Evolutionary conservation across 2,113 vertebrate genomes (phyloP).

Genomic region (Spermophilus dauricus): DNA sequence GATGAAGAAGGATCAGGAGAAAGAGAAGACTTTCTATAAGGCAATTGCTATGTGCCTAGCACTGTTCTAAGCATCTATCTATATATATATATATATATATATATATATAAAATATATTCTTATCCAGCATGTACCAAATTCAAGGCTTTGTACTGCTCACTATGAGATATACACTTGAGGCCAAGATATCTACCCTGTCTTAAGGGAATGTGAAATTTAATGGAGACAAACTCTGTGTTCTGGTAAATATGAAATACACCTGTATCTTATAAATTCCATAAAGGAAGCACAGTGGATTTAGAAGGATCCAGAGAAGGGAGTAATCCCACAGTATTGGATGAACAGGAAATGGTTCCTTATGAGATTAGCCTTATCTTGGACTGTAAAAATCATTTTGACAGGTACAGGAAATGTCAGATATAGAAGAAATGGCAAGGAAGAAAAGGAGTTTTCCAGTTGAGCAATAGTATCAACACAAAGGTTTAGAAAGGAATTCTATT

Average conservation of each 20-base stretch:
- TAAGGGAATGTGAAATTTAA: slow-evolving; percentile 31
- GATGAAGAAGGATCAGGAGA: background rate
- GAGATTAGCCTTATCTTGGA: background rate
- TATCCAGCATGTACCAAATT: background rate
- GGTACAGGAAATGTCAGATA: background rate
- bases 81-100: no score
- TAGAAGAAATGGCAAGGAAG: background rate
- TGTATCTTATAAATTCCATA: background rate
- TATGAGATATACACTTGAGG: background rate
- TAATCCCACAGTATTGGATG: background rate
- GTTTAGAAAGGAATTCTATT: background rate
- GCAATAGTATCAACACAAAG: background rate
- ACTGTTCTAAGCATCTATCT: background rate
- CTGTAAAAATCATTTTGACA: slow-evolving; percentile 4
- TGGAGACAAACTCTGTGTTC: background rate
- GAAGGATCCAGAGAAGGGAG: background rate
- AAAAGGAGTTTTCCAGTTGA: background rate
- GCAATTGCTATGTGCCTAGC: background rate
- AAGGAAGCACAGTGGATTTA: background rate
- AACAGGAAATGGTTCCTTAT: background rate
- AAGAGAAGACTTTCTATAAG: background rate
- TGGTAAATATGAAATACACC: background rate
- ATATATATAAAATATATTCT: background rate
- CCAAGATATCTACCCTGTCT: background rate
- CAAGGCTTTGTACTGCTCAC: slow-evolving; percentile 1